Conservation (phyloP, 2,888 invertebrate species). For the Trichogramma evanescens region DNA sequence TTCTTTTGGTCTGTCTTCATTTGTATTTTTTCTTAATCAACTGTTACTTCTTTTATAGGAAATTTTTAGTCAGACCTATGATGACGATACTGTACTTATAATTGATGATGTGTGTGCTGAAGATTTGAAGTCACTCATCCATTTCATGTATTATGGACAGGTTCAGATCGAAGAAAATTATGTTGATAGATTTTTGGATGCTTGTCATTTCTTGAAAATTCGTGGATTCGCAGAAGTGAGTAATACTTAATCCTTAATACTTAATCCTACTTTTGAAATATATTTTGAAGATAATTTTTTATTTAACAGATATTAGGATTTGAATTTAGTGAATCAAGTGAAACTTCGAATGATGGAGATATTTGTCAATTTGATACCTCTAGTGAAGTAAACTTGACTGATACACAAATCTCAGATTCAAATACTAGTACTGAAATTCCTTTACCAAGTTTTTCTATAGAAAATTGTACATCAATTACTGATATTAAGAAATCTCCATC, state of each 20-base stretch:
- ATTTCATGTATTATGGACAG: conserved; percentile 46
- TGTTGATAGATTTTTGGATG: conserved; percentile 40
- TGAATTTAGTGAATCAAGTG: background rate
- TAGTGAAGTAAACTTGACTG: conserved; percentile 26
- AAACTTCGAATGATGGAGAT: background rate
- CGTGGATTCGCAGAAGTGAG: conserved; percentile 43
- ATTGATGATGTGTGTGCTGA: conserved; percentile 43
- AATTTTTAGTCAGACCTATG: conserved; percentile 39
- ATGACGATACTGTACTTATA: conserved; percentile 44
- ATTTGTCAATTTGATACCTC: conserved; percentile 36
- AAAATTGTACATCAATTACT: too few species aligned
- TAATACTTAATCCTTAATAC: conserved; percentile 3
- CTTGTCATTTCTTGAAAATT: conserved; percentile 44
- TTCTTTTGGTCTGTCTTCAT: background rate
- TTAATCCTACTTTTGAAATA: background rate
- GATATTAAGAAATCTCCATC: background rate
- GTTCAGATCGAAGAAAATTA: conserved; percentile 41
- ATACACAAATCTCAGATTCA: too few species aligned
- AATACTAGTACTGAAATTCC: too few species aligned
- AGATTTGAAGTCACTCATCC: conserved; percentile 42
- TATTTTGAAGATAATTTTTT: background rate
- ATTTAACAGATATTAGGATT: background rate
- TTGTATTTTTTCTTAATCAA: conserved; percentile 3
- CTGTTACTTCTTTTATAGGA: conserved; percentile 34
- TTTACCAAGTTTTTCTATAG: too few species aligned